Evolutionary conservation across 2,888 invertebrate species (phyloP), one percentile per base, ranked within the genome.

Genomic region (Plagodis dolabraria): DNA sequence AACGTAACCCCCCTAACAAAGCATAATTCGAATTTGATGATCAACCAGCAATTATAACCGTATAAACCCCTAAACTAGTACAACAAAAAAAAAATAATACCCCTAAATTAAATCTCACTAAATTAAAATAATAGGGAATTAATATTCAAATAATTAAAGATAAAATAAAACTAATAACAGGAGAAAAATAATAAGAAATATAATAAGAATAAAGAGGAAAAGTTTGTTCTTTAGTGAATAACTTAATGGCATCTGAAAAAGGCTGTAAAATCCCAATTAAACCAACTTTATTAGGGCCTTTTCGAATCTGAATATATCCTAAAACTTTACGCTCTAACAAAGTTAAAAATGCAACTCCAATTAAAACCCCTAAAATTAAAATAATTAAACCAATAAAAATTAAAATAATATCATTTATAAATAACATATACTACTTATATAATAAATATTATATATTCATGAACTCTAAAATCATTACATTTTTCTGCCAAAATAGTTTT

Each of bases 391-490:
- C 85, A 74, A 93, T 64, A 73, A 77, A 72, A 79, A 86, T 76
- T 22, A 22, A 22, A 22, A 22, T 22, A 22, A 22, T 22, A 22
- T 22, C 22, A 22, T 22, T 22, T 22, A 74, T 92, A 71, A 70
- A 85, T 60, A 89, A 79, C 85, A 93, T 86, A 72, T 93, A 94
- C 92, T 94, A 94, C 81, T 74, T 93, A 89, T 93, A 93, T 90
- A 87, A 83, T 77, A 63, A 42, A 80, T 22, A 69, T 86, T 87
- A 93, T 93, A 94, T 88, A 89, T 89, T 76, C 62, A 93, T 94
- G 94, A 94, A 89, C 94, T 94, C 95, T 95, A 95, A 95, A 94
- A 95, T 92, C 94, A 95, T 87, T 82, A 90, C 95, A 95, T 89
- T 22, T 22, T 22, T 22, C 22, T 22, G 22, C 22, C 22, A 22